A percentile compares a stretch with the other conserved stretches of the same genome.
Conservation (phyloP, 2,888 invertebrate species). For the Conomelus anceps region DNA sequence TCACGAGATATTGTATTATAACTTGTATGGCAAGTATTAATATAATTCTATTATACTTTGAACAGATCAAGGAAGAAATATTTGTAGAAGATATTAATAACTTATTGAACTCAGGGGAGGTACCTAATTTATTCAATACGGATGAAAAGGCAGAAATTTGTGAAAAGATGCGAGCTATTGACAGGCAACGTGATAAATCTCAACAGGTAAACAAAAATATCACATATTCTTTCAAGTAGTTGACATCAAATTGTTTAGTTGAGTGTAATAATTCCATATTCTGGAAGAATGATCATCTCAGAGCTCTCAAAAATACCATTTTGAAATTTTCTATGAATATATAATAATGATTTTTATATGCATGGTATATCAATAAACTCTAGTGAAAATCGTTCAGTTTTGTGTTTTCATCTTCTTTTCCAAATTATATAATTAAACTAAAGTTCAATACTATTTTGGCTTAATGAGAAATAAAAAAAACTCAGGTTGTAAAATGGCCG, state of each 20-base stretch:
- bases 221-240: neutral
- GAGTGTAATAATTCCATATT: neutral
- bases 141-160: slow-evolving; percentile 87
- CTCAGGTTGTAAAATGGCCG: too few species aligned
- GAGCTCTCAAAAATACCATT: too few species aligned
- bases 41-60: neutral
- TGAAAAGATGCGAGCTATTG: slow-evolving; percentile 84
- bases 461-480: too few species aligned
- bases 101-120: slow-evolving; percentile 86
- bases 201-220: slow-evolving; percentile 47
- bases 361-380: too few species aligned
- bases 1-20: too few species aligned
- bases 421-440: too few species aligned
- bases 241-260: neutral
- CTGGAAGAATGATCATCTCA: too few species aligned
- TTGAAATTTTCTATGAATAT: too few species aligned
- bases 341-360: too few species aligned
- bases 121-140: slow-evolving; percentile 77
- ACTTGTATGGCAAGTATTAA: neutral
- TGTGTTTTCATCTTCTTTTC: too few species aligned
- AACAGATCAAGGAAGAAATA: slow-evolving; percentile 80
- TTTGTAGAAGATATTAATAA: slow-evolving; percentile 91
- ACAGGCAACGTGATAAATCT: slow-evolving; percentile 78
- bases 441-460: too few species aligned
- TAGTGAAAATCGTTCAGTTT: too few species aligned